Base-by-base conservation (phyloP, 2,888 invertebrate genomes). In the Mystacides longicornis region DNA sequence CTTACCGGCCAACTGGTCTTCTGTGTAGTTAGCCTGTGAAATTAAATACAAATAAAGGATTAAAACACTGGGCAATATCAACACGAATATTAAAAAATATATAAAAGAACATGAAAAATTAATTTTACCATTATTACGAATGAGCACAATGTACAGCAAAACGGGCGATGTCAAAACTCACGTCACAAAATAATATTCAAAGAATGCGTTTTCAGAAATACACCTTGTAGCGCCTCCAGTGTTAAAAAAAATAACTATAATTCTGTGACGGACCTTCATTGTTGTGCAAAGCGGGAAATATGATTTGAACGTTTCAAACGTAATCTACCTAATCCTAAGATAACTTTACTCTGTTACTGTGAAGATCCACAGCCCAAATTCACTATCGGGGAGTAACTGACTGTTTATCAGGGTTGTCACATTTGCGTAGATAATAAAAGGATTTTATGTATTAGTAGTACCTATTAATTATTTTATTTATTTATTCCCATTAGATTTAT, bases 1-100 rank as follows among this genome's bases (percentile, higher is more conserved):
- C 88, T 89, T 78, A 92, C 92, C 92, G 72, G 90, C 89, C 78
- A 92, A 82, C 81, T 92, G 92, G 78, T 92, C 92, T 78, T 92
- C 92, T 46, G 87, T 84, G 74, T 90, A 92, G 69, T 87, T 87
- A 67, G 88, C 89, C 92, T 91, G 81, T 59, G 81, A 64, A 67
- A 65, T 59, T 47, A 47, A 18, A 42, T 49, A 22, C 21, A 20
- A 18, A 42, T 23, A 46, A 45, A 42, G 22, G 2, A 50, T 54
- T 48, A 48, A 51, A 48, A 5, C 4, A 46, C 21, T 19, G 11
- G 19, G 18, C 46, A 20, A 46, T 20, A 46, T 19, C 18, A 23
- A 23, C 18, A 43, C 45, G 45, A 7, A 18, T 21, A 43, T 43
- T 21, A 51, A 51, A 51, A n/a, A 51, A 4, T 51, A 37, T 51